phyloP scores from a whole-genome alignment of 53 echinoderm and acorn worm species.

The Temnopleurus reevesii region DNA sequence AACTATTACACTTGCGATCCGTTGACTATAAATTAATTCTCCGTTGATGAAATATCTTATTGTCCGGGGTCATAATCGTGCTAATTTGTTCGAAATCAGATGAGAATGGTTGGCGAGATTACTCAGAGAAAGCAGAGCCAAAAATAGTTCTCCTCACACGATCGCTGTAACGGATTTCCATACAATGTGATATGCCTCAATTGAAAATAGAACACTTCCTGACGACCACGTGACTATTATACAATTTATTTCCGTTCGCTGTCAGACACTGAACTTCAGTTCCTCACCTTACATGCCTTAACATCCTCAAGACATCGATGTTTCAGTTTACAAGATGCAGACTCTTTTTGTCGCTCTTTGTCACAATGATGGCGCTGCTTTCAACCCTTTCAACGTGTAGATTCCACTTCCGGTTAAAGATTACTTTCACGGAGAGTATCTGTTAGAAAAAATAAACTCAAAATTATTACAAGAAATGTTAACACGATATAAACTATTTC shows the following conservation, averaged over 20 bases:
- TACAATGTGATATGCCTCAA: background rate
- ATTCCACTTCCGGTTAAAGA: background rate
- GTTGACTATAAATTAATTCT: background rate
- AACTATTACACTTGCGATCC: too few relatives aligned
- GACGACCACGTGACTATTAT: background rate
- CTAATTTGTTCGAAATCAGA: background rate
- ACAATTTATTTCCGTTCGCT: background rate
- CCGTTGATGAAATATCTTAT: background rate
- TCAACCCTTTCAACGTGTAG: background rate
- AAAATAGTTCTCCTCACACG: background rate
- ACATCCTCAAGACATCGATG: background rate
- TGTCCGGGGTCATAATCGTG: too few relatives aligned
- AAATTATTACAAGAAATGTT: too few relatives aligned
- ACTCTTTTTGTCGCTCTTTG: too few relatives aligned
- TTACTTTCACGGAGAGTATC: background rate
- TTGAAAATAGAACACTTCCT: background rate
- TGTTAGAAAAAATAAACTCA: background rate
- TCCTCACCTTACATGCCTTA: background rate
- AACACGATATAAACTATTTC: too few relatives aligned
- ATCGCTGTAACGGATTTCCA: background rate
- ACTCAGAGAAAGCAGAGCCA: background rate
- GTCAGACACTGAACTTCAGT: background rate
- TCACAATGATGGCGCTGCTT: background rate
- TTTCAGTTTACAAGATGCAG: too few relatives aligned
- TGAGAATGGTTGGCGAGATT: background rate